phyloP scores from a whole-genome alignment of 2,113 vertebrate species.

The Alexandromys fortis region DNA sequence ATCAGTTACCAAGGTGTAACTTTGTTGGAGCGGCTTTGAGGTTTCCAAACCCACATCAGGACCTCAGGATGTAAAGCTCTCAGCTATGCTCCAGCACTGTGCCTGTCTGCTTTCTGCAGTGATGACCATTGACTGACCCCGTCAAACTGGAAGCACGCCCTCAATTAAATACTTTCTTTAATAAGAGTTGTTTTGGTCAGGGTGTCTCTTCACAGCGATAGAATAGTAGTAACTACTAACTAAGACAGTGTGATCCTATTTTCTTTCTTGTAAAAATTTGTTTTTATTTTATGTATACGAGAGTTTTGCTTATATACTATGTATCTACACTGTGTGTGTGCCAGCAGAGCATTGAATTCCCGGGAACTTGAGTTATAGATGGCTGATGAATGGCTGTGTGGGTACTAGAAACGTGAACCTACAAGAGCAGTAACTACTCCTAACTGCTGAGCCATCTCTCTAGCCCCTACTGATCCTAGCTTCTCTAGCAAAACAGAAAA shows the following conservation, averaged over 20 bases:
- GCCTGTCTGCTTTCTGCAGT: background rate
- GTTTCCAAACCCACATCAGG: background rate
- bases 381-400: background rate
- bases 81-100: background rate
- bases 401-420: background rate
- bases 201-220: background rate
- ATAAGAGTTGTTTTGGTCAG: background rate
- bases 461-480: background rate
- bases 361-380: background rate
- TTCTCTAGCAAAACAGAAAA: slow-evolving; percentile 30
- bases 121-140: background rate
- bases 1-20: background rate
- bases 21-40: background rate
- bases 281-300: background rate
- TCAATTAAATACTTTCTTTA: background rate
- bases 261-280: background rate
- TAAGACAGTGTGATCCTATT: background rate
- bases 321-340: background rate
- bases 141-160: background rate
- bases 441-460: background rate
- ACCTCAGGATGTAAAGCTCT: background rate
- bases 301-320: background rate
- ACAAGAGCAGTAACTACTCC: background rate
- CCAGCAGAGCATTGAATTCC: background rate
- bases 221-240: background rate